phyloP scores from a whole-genome alignment of 92 coral and sea anemone genomes.

The Epizoanthus ramosus region DNA sequence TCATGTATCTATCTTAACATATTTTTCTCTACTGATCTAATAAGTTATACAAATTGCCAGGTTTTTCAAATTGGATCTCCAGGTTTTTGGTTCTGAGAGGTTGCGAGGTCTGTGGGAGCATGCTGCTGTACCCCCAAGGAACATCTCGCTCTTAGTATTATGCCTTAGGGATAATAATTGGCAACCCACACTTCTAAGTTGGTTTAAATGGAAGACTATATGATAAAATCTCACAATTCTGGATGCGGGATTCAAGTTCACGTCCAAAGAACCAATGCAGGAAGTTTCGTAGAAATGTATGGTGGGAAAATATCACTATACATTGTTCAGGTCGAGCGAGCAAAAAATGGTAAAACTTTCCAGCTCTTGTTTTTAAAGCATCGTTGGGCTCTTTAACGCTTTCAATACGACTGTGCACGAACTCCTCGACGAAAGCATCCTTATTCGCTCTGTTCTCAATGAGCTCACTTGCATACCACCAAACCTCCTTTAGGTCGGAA shows the following conservation, averaged over 20 bases:
- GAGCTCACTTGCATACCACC: constrained; percentile 47
- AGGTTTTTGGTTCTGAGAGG: too few relatives aligned
- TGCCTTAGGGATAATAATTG: too few relatives aligned
- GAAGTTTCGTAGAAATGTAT: constrained; percentile 47
- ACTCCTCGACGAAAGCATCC: constrained; percentile 43
- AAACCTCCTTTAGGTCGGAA: constrained; percentile 49
- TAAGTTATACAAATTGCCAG: too few relatives aligned
- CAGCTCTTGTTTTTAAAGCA: constrained; percentile 46
- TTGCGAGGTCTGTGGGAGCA: too few relatives aligned
- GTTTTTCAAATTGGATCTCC: too few relatives aligned
- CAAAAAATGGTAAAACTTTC: constrained; percentile 51
- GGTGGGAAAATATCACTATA: constrained; percentile 57
- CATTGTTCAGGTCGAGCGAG: constrained; percentile 47
- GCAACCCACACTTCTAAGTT: background rate
- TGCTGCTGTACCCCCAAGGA: too few relatives aligned
- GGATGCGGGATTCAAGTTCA: background rate
- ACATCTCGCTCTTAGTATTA: too few relatives aligned
- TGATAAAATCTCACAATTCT: constrained; percentile 39
- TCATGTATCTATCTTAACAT: too few relatives aligned
- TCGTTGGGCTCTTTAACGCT: constrained; percentile 36
- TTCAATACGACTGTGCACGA: constrained; percentile 43
- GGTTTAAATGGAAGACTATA: constrained; percentile 8
- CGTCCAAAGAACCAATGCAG: constrained; percentile 38
- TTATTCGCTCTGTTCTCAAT: background rate
- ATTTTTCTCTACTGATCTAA: too few relatives aligned